These are phyloP conservation scores for Lasaia peninsularis DNA, from an alignment of 1,140 invertebrate genomes.

Conservation along the genomic window DNA sequence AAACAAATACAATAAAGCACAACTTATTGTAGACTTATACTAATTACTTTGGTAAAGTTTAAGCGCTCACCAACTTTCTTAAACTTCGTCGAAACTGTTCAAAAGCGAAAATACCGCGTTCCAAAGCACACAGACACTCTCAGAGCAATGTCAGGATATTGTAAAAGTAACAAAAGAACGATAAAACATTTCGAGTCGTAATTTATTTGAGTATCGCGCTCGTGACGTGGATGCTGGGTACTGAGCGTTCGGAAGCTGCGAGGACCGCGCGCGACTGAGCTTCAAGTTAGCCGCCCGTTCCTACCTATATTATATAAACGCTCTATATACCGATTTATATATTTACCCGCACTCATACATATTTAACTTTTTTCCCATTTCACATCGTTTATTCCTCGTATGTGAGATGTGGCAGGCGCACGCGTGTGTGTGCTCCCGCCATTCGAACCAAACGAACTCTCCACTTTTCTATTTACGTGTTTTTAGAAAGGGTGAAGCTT, in stretches of 20 bases:
- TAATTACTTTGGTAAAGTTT: conserved; percentile 37
- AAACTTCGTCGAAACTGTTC: conserved; percentile 31
- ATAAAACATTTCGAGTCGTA: conserved; percentile 6
- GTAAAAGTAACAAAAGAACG: neutral
- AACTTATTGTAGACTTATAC: neutral
- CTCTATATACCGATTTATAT: conserved; percentile 75
- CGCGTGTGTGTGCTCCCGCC: conserved; percentile 46
- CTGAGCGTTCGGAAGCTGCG: conserved; percentile 27
- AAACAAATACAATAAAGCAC: neutral
- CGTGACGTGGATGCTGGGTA: neutral
- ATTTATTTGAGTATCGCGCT: conserved; percentile 4
- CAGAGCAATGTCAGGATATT: neutral
- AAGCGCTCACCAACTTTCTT: conserved; percentile 41
- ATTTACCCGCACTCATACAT: conserved; percentile 76
- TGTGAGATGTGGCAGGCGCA: conserved; percentile 49
- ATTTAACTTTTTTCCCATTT: conserved; percentile 77
- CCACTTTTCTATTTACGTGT: conserved; percentile 69
- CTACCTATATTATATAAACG: conserved; percentile 70
- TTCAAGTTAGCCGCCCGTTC: conserved; percentile 46
- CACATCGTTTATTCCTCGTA: conserved; percentile 71
- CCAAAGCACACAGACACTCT: neutral
- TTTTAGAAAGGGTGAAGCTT: conserved; percentile 76
- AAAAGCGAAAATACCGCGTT: neutral
- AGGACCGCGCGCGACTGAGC: conserved; percentile 59
- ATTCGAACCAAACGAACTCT: conserved; percentile 59